Evolutionary conservation across 2,888 invertebrate genomes (phyloP), one percentile per base, ranked within the genome.

Genomic region (Dione vanillae): DNA sequence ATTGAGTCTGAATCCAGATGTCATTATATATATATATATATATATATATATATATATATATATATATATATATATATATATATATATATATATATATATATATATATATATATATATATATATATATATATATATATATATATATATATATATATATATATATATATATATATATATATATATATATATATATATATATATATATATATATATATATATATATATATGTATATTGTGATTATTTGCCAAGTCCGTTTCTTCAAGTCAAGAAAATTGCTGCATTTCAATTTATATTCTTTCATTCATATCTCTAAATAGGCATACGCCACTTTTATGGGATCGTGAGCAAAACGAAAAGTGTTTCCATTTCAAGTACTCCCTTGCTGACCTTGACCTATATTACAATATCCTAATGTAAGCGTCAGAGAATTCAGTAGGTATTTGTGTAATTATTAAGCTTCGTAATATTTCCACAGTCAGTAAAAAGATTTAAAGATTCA

Each of bases 361-460:
- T 51, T 54, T 20, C 20, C 41, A 49, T 59, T 67, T 59, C 16
- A 59, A 62, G 58, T 27, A 47, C 56, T 67, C 58, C 49, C 40
- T 19, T 16, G 19, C 61, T 37, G 19, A 61, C 68, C 71, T 73
- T 69, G 71, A 51, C 73, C 71, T 54, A 68, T 56, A 70, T 73
- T 67, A 49, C 41, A 61, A 70, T 40, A 58, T 58, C 65, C 49
- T 71, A 45, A 68, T 62, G 52, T 67, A 43, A 66, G n/a, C n/a
- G 40, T 67, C 61, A 65, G 64, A 51, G 41, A 41, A 49, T 37
- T 37, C 35, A 12, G 35, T 47, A 49, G 43, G 14, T 2, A n/a
- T 10, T 59, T n/a, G 6, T 43, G 10, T 37, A 9, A 37, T n/a
- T 37, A 59, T 59, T 14, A 41, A 41, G 2, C 14, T 9, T 14